Evolutionary conservation across 2,113 vertebrate species (phyloP).

Genomic region (Siniperca chuatsi): DNA sequence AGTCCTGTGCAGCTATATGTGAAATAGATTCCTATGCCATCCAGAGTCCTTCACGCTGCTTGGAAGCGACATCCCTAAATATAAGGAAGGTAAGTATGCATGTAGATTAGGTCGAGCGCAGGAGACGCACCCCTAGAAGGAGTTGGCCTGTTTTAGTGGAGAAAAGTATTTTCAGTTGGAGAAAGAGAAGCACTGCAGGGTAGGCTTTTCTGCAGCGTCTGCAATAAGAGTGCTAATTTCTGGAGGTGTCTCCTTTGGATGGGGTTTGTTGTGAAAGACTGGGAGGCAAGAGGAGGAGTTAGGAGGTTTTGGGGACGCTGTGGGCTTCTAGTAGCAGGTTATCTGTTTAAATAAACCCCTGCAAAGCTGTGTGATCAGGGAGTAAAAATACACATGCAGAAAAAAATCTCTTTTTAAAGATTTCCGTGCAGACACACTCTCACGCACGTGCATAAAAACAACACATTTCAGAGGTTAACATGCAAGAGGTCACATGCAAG

Average conservation of each 20-base stretch:
- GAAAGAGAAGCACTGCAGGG: constrained; percentile 73
- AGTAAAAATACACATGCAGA: constrained; percentile 63
- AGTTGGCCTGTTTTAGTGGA: constrained; percentile 67
- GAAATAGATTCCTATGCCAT: constrained; percentile 79
- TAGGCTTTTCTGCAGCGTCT: constrained; percentile 79
- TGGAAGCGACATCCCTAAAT: constrained; percentile 68
- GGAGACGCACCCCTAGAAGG: constrained; percentile 60
- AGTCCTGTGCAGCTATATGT: constrained; percentile 77
- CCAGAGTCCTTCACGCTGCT: constrained; percentile 80
- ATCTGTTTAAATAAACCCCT: constrained; percentile 83
- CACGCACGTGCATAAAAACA: constrained; percentile 12
- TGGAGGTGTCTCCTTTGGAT: constrained; percentile 76
- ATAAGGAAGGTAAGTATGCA: constrained; percentile 74
- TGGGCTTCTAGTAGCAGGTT: constrained; percentile 79
- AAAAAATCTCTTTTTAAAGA: not conserved
- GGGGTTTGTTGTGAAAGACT: constrained; percentile 70
- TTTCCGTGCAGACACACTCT: constrained; percentile 30
- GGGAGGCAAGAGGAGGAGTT: constrained; percentile 65
- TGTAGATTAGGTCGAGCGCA: constrained; percentile 71
- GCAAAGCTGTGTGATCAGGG: constrained; percentile 63
- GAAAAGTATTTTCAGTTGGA: constrained; percentile 69
- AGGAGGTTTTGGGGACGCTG: constrained; percentile 66
- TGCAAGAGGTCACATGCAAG: constrained; percentile 17
- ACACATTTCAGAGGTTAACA: constrained; percentile 18
- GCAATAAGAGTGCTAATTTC: constrained; percentile 77